Base-by-base conservation (phyloP, 2,888 invertebrate species). In the Hemistola chrysoprasaria region DNA sequence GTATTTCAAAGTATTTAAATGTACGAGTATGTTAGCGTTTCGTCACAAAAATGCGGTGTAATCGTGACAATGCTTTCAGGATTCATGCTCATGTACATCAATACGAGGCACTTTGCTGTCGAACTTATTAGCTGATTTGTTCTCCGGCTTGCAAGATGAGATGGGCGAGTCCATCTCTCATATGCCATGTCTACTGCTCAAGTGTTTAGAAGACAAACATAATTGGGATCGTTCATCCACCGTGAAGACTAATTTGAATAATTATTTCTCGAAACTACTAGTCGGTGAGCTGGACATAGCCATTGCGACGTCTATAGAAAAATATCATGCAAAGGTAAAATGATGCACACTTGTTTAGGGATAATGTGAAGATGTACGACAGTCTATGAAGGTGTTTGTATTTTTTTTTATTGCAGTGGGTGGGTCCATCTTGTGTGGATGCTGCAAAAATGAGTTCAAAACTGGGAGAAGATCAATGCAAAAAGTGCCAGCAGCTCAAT, bases 161-260 rank as follows among this genome's bases (percentile, higher is more conserved):
- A 44, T 87, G 25, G 60, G 62, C 0, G 64, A 44, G 1, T 47
- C 65, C 0, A 71, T 71, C 0, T 30, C 56, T 0, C 45, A 65
- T 26, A 86, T 88, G 86, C 82, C 88, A 0, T 88, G 88, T 47
- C 74, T 81, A 37, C 50, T 86, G 32, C 59, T 88, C 1, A 85
- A 85, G 52, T 88, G 88, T 29, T 66, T 88, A 4, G 85, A 87
- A 23, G 87, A 87, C 38, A 68, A 63, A 24, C 85, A 87, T 41
- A 83, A 76, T 40, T 88, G 87, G 88, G 85, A 86, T 24, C 65
- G 69, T 9, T 38, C 72, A 1, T 74, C 69, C 31, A 40, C 62
- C 1, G 59, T 74, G n/a, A 87, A 83, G 49, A 68, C 65, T 0
- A 78, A 75, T 48, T 59, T 88, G 21, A 62, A 65, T 7, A 69